Evolutionary conservation across 92 coral and sea anemone species (phyloP).

Genomic region (Chrysogorgia sp.): DNA sequence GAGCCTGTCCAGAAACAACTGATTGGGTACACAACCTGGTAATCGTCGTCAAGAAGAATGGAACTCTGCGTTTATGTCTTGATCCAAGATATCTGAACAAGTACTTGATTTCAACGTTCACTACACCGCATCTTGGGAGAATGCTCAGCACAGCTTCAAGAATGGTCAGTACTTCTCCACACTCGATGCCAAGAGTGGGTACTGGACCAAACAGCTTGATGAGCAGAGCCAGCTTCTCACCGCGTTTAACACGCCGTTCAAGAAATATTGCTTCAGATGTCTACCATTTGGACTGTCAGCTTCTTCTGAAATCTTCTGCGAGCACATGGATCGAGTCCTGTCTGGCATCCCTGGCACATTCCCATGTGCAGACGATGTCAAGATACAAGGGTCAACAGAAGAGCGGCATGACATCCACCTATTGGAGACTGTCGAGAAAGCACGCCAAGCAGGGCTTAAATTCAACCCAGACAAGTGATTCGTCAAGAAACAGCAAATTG

Average conservation of each 20-base stretch:
- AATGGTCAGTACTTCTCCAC: slow-evolving; percentile 62
- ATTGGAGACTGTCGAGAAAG: slow-evolving; percentile 64
- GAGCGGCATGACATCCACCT: slow-evolving; percentile 74
- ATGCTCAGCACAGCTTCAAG: slow-evolving; percentile 59
- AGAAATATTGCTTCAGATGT: slow-evolving; percentile 65
- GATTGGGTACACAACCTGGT: slow-evolving; percentile 76
- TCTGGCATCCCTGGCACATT: slow-evolving; percentile 58
- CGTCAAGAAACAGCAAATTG: slow-evolving; percentile 55
- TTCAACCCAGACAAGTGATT: slow-evolving; percentile 66
- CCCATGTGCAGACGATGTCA: slow-evolving; percentile 72
- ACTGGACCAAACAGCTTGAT: slow-evolving; percentile 63
- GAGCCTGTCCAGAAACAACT: slow-evolving; percentile 74
- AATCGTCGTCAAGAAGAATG: slow-evolving; percentile 64
- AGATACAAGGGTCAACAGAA: slow-evolving; percentile 65
- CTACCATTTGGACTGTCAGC: slow-evolving; percentile 65
- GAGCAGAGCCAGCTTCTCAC: slow-evolving; percentile 64
- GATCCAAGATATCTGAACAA: slow-evolving; percentile 66
- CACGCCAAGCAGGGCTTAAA: slow-evolving; percentile 66
- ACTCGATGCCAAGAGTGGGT: slow-evolving; percentile 68
- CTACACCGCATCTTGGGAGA: slow-evolving; percentile 71
- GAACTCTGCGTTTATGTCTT: slow-evolving; percentile 62
- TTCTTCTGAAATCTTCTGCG: slow-evolving; percentile 72
- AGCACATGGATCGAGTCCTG: slow-evolving; percentile 65
- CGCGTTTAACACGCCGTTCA: slow-evolving; percentile 67
- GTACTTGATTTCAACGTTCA: slow-evolving; percentile 60